Evolutionary conservation across 2,113 vertebrate species (phyloP).

Genomic region (Hirundichthys speculiger): DNA sequence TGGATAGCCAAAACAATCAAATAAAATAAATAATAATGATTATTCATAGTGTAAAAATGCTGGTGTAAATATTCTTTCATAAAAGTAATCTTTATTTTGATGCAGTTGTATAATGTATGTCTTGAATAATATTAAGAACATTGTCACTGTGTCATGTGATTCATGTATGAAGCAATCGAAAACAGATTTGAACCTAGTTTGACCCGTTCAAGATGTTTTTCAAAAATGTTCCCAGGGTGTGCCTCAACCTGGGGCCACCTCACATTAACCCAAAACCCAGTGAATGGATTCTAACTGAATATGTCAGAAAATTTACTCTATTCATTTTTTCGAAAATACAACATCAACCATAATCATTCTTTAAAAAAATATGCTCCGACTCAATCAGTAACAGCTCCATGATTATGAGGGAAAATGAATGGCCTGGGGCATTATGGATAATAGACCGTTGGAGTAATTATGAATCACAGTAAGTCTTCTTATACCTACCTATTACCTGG

Average conservation of each 20-base stretch:
- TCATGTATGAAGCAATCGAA: not conserved
- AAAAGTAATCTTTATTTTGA: constrained; percentile 9
- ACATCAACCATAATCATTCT: not conserved
- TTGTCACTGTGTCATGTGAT: not conserved
- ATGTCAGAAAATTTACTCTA: no score
- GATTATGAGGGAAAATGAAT: not conserved
- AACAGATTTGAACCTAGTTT: not conserved
- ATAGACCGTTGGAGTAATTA: not conserved
- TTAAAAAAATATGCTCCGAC: not conserved
- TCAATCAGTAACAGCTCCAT: not conserved
- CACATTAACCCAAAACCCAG: no score
- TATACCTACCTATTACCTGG: not conserved
- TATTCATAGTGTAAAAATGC: no score
- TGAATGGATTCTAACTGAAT: no score
- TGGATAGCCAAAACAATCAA: not conserved
- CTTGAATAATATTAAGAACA: constrained; percentile 3
- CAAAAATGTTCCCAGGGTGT: not conserved
- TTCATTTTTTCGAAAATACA: no score
- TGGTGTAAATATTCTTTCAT: constrained; percentile 24
- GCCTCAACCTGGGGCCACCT: no score
- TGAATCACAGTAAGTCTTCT: not conserved
- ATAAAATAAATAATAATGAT: not conserved
- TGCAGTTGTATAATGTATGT: no score
- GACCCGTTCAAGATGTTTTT: not conserved
- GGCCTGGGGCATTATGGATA: not conserved